phyloP scores from a whole-genome alignment of 2,113 vertebrate genomes.

The Hepsetus odoe region DNA sequence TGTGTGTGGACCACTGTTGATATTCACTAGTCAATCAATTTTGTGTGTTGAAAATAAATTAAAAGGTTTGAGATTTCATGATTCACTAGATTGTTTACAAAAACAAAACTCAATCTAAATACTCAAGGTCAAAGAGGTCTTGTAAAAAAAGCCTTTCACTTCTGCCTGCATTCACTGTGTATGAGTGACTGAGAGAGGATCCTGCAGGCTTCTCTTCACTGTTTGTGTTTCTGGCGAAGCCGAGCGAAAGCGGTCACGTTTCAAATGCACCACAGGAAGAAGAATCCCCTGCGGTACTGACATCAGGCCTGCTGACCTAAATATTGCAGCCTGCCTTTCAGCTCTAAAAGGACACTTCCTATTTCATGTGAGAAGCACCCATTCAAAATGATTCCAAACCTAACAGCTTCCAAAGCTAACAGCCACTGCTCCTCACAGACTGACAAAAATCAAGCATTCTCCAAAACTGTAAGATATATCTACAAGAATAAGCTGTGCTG shows the following conservation, averaged over 20 bases:
- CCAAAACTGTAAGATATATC: not conserved
- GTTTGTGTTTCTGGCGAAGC: not conserved
- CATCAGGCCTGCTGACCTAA: slow-evolving; percentile 48
- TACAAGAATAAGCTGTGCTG: no score
- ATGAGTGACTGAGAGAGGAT: not conserved
- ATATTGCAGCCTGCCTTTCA: slow-evolving; percentile 33
- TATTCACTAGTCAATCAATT: no score
- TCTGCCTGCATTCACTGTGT: not conserved
- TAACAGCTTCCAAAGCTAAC: not conserved
- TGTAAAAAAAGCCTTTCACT: not conserved
- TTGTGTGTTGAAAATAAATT: no score
- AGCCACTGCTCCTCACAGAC: not conserved
- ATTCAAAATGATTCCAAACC: not conserved
- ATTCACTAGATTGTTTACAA: not conserved
- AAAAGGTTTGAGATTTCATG: no score
- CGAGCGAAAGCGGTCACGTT: slow-evolving; percentile 3
- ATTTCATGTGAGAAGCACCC: not conserved
- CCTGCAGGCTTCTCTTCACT: not conserved
- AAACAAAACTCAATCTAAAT: no score
- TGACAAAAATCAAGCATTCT: not conserved
- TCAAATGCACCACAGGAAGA: slow-evolving; percentile 36
- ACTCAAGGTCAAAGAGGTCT: no score
- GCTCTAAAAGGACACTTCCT: slow-evolving; percentile 25
- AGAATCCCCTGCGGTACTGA: slow-evolving; percentile 33
- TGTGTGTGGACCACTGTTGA: no score